These are phyloP conservation scores for Agrenia bidenticulata DNA, from an alignment of 2,888 invertebrate species.

Conservation along the genomic window DNA sequence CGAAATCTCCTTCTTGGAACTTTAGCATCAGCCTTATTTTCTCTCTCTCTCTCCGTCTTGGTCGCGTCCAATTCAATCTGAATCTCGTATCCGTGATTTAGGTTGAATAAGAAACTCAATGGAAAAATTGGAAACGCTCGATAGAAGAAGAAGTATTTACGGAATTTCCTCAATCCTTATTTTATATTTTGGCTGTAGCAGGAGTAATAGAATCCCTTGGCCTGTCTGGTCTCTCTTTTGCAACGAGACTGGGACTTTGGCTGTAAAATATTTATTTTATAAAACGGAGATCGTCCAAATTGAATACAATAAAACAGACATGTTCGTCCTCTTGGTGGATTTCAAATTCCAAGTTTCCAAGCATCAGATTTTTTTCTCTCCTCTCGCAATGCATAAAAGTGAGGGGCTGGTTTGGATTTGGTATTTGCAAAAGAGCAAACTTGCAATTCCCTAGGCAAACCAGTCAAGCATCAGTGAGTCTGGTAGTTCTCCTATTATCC, in stretches of 20 bases:
- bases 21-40: no score
- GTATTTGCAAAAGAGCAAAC: slow-evolving; percentile 10
- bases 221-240: no score
- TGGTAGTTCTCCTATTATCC: not conserved
- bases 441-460: slow-evolving; percentile 7
- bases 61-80: slow-evolving; percentile 4
- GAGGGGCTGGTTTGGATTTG: not conserved
- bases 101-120: slow-evolving; percentile 9
- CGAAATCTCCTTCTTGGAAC: no score
- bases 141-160: no score
- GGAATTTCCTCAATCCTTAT: no score
- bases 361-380: not conserved
- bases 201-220: no score
- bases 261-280: no score
- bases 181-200: no score
- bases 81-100: slow-evolving; percentile 9
- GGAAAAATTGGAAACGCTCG: not conserved
- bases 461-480: slow-evolving; percentile 4
- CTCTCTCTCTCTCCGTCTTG: not conserved
- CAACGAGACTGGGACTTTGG: no score
- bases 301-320: slow-evolving; percentile 5
- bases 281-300: not conserved
- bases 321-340: slow-evolving; percentile 1
- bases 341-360: not conserved
- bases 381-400: not conserved